A percentile compares a stretch with the other conserved stretches of the same genome.
phyloP scores from a whole-genome alignment of 1,140 invertebrate species.

The Scaptomyza montana region DNA sequence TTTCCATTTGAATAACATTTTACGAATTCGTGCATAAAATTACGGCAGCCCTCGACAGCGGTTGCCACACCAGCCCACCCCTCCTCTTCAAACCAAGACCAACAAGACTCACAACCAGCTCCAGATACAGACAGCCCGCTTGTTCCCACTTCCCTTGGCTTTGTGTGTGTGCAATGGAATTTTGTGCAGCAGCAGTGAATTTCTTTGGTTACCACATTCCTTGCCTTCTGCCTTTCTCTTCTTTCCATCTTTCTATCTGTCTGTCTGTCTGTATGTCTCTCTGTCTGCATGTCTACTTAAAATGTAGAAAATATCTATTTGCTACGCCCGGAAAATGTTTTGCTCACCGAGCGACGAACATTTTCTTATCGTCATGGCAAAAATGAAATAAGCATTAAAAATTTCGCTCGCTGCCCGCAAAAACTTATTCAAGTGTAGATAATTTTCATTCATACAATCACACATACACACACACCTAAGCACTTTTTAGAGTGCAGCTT shows the following conservation, averaged over 20 bases:
- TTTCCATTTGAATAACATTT: conserved; percentile 84
- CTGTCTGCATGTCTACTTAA: conserved; percentile 70
- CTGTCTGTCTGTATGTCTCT: conserved; percentile 42
- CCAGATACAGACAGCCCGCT: conserved; percentile 4
- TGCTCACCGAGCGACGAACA: conserved; percentile 29
- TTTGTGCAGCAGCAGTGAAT: conserved; percentile 62
- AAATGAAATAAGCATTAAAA: conserved; percentile 73
- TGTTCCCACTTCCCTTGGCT: not conserved
- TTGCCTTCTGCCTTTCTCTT: conserved; percentile 15
- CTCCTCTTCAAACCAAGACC: not conserved
- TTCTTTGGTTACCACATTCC: conserved; percentile 76
- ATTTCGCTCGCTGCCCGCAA: conserved; percentile 58
- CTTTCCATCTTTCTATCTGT: conserved; percentile 8
- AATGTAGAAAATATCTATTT: conserved; percentile 82
- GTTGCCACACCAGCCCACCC: conserved; percentile 11
- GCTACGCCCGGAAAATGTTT: conserved; percentile 66
- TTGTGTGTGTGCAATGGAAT: conserved; percentile 64
- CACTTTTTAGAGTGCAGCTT: conserved; percentile 37
- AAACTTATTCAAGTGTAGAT: conserved; percentile 79
- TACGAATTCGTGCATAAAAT: conserved; percentile 84
- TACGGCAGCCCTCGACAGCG: conserved; percentile 50
- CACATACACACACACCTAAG: not conserved
- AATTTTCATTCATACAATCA: conserved; percentile 61
- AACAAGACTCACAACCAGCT: no score
- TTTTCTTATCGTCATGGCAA: conserved; percentile 70